phyloP scores from a whole-genome alignment of 2,113 vertebrate genomes.

The Coptodon rendalli region DNA sequence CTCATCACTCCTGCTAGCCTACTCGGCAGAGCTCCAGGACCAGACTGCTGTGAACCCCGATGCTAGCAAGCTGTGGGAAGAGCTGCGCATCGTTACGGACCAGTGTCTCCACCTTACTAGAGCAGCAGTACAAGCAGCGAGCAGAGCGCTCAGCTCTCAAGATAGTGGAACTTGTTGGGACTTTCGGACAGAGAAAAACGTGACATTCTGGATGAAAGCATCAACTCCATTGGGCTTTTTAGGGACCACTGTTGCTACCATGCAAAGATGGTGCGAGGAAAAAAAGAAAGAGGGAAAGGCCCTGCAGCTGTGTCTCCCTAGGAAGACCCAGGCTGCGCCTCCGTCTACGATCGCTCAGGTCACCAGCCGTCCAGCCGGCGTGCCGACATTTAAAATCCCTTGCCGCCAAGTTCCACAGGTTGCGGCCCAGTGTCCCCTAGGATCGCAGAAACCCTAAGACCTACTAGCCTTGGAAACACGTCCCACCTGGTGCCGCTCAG shows the following conservation, averaged over 20 bases:
- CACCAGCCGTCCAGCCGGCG: not conserved
- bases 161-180: not conserved
- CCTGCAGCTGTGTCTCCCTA: not conserved
- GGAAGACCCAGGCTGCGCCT: not conserved
- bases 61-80: not conserved
- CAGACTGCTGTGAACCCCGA: accelerated
- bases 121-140: not conserved
- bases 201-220: not conserved
- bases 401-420: not conserved
- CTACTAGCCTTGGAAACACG: accelerated
- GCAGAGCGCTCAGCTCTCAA: not conserved
- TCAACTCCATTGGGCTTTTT: not conserved
- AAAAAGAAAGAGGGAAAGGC: not conserved
- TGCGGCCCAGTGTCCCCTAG: not conserved
- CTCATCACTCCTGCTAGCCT: not conserved
- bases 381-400: not conserved
- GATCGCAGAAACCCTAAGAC: not conserved
- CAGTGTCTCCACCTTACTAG: not conserved
- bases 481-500: not conserved
- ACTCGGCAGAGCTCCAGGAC: not conserved
- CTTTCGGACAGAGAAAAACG: accelerated
- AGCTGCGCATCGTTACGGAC: accelerated
- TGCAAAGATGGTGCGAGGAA: not conserved
- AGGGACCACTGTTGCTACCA: not conserved
- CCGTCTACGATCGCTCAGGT: not conserved